Evolutionary conservation across 2,888 invertebrate species (phyloP).

Genomic region (Rotaria macrura): DNA sequence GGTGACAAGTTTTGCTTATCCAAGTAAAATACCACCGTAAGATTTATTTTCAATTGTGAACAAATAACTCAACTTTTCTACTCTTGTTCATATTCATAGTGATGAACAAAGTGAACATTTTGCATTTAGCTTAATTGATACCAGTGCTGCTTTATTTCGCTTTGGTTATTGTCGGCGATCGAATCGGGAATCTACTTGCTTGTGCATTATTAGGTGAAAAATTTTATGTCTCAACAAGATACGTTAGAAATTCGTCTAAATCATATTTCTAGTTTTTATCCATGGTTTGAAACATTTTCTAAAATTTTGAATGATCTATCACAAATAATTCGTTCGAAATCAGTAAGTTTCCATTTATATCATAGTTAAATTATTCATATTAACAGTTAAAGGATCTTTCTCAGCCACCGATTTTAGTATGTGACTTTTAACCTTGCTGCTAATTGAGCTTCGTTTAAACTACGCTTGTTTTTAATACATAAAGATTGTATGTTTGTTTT

Average conservation of each 20-base stretch:
- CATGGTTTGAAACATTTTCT: not conserved
- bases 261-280: constrained; percentile 1
- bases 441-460: not conserved
- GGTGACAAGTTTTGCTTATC: not conserved
- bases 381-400: not conserved
- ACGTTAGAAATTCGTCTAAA: too few relatives aligned
- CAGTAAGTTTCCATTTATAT: too few relatives aligned
- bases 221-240: not conserved
- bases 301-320: not conserved
- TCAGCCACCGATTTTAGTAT: not conserved
- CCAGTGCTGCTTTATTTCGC: not conserved
- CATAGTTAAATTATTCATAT: too few relatives aligned
- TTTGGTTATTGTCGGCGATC: constrained; percentile 18
- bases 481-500: not conserved
- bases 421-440: not conserved
- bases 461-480: not conserved
- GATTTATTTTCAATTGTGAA: not conserved
- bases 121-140: not conserved
- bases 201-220: not conserved
- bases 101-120: constrained; percentile 12
- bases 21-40: not conserved
- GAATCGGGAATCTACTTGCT: not conserved
- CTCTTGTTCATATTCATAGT: not conserved
- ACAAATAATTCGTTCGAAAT: not conserved
- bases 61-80: not conserved